Base-by-base conservation (phyloP, 2,797 vertebrate species). In the Synaphobranchus kaupii region DNA sequence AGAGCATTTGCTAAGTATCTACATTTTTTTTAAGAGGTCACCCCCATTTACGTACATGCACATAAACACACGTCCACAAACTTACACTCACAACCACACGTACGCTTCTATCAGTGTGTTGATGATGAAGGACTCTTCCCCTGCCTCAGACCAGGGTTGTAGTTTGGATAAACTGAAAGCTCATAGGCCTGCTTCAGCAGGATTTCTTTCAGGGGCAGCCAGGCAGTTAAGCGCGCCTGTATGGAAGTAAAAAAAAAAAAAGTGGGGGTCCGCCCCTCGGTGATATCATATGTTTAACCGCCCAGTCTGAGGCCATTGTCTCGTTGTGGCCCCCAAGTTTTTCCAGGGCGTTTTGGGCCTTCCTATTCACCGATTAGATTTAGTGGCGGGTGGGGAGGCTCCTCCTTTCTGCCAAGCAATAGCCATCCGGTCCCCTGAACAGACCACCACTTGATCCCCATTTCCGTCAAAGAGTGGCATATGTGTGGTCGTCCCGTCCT, bases 51-150 rank as follows among this genome's bases (percentile, higher is more conserved):
- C 20, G 50, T 15, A 54, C 31, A 13, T 22, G 34, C 86, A 15
- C 52, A 84, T 52, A 20, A 7, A 22, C 28, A 31, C 31, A 4
- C n/a, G 39, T 4, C 8, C 9, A 0, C 83, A 84, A 47, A 76
- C 85, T 89, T 90, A 91, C 93, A 93, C 92, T 94, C 92, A 93
- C 91, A 90, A 90, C 89, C 87, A 83, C 48, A 56, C 48, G 20
- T 50, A 52, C 15, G 7, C 39, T n/a, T 20, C 10, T 31, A 39
- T 86, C 56, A 31, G 39, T 28, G 20, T 28, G 22, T 8, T 66
- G 39, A 82, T 47, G 60, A 34, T 63, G 31, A 73, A 54, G 52
- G 39, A 1, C 34, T 68, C 28, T 66, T 85, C 56, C 68, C n/a
- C 15, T 3, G n/a, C n/a, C 50, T n/a, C n/a, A 25, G 47, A n/a